phyloP scores from a whole-genome alignment of 2,888 invertebrate species.

The Microplitis manilae region DNA sequence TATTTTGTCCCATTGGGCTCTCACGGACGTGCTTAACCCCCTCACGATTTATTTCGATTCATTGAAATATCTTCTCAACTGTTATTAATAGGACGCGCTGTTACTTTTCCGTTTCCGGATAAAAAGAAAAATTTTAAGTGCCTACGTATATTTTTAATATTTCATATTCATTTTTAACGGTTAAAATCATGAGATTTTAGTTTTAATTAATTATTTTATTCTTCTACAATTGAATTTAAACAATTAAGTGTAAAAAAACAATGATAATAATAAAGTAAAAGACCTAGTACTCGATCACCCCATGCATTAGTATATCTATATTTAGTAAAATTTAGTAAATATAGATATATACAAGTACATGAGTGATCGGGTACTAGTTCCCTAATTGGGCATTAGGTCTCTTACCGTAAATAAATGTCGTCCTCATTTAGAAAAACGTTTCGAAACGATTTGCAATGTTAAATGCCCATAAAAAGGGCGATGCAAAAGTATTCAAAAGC shows the following conservation, averaged over 20 bases:
- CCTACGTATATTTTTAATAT: neutral
- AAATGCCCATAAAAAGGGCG: neutral
- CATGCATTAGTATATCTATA: too few species aligned
- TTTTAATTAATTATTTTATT: neutral
- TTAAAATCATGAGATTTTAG: neutral
- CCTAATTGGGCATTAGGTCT: too few species aligned
- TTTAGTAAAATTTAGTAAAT: too few species aligned
- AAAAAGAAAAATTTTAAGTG: slow-evolving; percentile 27
- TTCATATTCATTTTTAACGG: neutral
- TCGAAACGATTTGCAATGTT: too few species aligned
- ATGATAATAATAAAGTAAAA: too few species aligned
- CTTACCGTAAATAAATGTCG: too few species aligned
- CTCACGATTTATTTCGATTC: slow-evolving; percentile 62
- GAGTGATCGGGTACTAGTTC: too few species aligned
- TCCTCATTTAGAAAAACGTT: too few species aligned
- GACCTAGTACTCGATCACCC: too few species aligned
- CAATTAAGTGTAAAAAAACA: too few species aligned
- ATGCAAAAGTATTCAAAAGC: neutral
- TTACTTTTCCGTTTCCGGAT: slow-evolving; percentile 53
- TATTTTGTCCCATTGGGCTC: slow-evolving; percentile 37
- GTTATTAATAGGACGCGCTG: slow-evolving; percentile 58
- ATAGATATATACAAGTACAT: too few species aligned
- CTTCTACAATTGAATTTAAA: too few species aligned
- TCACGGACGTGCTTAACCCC: slow-evolving; percentile 45
- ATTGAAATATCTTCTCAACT: slow-evolving; percentile 57